Percentiles rank a stretch among this genome's conserved stretches.
phyloP scores from a whole-genome alignment of 2,113 vertebrate species.

The Oncorhynchus masou region DNA sequence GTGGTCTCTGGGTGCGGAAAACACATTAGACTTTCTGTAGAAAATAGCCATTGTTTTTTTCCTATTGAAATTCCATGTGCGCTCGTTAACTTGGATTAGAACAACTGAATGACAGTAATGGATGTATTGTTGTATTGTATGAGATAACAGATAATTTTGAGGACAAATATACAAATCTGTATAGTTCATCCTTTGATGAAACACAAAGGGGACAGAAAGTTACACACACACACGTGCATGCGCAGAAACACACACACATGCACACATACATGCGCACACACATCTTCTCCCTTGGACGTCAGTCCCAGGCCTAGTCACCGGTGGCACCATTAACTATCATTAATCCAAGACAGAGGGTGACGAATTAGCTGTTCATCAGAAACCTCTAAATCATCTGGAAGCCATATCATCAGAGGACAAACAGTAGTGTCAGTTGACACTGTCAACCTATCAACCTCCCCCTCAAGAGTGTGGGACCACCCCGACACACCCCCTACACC shows the following conservation, averaged over 20 bases:
- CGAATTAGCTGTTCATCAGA: conserved; percentile 74
- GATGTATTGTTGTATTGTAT: conserved; percentile 35
- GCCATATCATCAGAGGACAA: conserved; percentile 62
- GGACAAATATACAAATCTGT: conserved; percentile 15
- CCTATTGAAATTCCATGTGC: conserved; percentile 25
- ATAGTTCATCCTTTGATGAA: not conserved
- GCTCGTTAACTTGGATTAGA: conserved; percentile 21
- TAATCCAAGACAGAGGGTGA: conserved; percentile 66
- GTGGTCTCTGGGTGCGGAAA: conserved; percentile 37
- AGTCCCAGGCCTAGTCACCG: conserved; percentile 32
- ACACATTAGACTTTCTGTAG: conserved; percentile 36
- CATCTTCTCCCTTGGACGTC: conserved; percentile 24
- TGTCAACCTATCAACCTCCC: conserved; percentile 37
- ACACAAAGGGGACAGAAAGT: not conserved
- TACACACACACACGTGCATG: not conserved
- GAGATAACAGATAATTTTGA: conserved; percentile 11
- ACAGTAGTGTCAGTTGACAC: conserved; percentile 57
- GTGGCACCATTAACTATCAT: conserved; percentile 65
- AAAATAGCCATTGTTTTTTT: conserved; percentile 40
- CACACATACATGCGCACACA: conserved; percentile 1
- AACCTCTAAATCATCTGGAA: conserved; percentile 59
- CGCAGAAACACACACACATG: not conserved
- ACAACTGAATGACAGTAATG: conserved; percentile 33
- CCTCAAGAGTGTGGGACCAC: conserved; percentile 36
- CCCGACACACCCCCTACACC: conserved; percentile 13